Base-by-base conservation (phyloP, 2,113 vertebrate species). In the Bos taurus region DNA sequence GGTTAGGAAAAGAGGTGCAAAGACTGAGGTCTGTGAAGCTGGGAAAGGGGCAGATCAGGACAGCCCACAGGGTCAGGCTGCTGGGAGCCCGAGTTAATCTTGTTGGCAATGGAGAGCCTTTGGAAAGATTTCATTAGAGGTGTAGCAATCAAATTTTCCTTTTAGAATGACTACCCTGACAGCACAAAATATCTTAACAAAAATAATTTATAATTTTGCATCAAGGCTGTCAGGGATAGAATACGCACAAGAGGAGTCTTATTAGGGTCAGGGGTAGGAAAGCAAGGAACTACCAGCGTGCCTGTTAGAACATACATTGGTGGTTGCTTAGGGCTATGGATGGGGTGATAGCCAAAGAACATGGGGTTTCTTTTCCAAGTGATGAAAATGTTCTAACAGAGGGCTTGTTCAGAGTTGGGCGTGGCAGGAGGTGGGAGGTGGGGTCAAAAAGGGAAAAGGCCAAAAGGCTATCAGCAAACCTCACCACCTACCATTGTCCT, bases 71-170 rank as follows among this genome's bases (percentile, higher is more conserved):
- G 64, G 21, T 48, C 43, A 56, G 50, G 60, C 33, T 64, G 7
- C 2, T 7, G 50, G 46, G 84, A 92, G 71, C 30, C 78, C 11
- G 46, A 71, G 80, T 64, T 97, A 93, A 80, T 95, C 86, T 87
- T 78, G 57, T 50, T 80, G 83, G 81, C 13, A 46, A 3, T 9
- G 36, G 54, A 71, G 83, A 84, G 36, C 57, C 67, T 89, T 52
- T 83, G 77, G 62, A 6, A 91, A 92, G 74, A 64, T 95, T 95
- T 95, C 90, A 92, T 97, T 91, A 48, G 57, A 83, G 56, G 46
- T 46, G 16, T 85, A 95, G 88, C n/a, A 21, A 78, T 93, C 67
- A 57, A 23, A 83, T 90, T 90, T 96, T 96, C 84, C 77, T 91
- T 96, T 97, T 30, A 59, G 90, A 91, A 86, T 85, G 77, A 90